Evolutionary conservation across 2,888 invertebrate genomes (phyloP).

Genomic region (Pherbina coryleti): DNA sequence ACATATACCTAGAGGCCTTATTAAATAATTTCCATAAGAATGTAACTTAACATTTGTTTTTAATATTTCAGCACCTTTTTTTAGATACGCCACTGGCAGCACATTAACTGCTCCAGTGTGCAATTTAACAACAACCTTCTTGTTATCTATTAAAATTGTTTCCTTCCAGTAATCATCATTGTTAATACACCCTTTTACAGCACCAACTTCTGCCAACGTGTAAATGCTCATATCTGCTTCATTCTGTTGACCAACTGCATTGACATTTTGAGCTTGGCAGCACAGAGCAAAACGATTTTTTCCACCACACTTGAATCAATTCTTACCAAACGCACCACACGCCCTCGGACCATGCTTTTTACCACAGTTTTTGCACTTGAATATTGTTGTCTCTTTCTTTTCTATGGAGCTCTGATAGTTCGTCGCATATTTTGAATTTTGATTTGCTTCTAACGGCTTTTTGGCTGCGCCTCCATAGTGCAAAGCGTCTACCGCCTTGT

Average conservation of each 20-base stretch:
- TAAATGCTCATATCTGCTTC: not conserved
- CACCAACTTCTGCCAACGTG: not conserved
- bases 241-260: not conserved
- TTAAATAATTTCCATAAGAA: not conserved
- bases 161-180: not conserved
- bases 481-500: not conserved
- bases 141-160: not conserved
- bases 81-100: not conserved
- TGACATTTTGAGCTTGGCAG: not conserved
- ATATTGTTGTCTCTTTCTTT: not conserved
- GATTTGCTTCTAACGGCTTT: not conserved
- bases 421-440: not conserved
- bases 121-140: not conserved
- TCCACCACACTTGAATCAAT: not conserved
- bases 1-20: not conserved
- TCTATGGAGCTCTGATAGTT: not conserved
- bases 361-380: not conserved
- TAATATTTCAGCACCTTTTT: not conserved
- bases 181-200: not conserved
- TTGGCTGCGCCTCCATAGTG: not conserved
- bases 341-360: not conserved
- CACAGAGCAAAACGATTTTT: not conserved
- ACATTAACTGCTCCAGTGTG: not conserved
- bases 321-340: not conserved
- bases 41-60: not conserved